Percentiles rank a stretch among this genome's conserved stretches.
phyloP scores from a whole-genome alignment of 35 echinoderm and acorn worm genomes.

The Eucidaris tribuloides region DNA sequence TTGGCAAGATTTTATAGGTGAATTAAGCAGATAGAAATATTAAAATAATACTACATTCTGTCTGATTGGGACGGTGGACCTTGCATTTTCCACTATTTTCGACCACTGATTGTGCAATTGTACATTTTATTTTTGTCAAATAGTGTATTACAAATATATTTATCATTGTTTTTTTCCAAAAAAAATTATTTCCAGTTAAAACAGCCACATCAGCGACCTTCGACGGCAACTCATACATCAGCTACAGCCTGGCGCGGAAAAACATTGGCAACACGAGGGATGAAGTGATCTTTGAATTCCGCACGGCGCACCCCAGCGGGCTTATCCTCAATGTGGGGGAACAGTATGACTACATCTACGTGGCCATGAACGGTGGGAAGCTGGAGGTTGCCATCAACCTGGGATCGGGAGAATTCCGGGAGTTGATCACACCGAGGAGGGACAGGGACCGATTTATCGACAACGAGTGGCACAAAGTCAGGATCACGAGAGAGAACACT shows the following conservation, averaged over 20 bases:
- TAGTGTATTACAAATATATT: too few species aligned
- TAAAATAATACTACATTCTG: too few species aligned
- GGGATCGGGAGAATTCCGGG: constrained; percentile 61
- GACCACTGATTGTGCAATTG: too few species aligned
- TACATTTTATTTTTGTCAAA: too few species aligned
- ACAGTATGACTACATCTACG: constrained; percentile 66
- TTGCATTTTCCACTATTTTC: too few species aligned
- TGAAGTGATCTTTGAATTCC: constrained; percentile 74
- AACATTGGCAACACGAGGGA: constrained; percentile 32
- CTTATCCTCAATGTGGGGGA: constrained; percentile 67
- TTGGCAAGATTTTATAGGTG: too few species aligned
- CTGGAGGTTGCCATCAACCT: constrained; percentile 76
- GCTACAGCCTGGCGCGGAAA: constrained; percentile 39
- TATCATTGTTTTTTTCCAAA: too few species aligned
- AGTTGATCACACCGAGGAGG: constrained; percentile 15
- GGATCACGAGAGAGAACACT: constrained; percentile 50
- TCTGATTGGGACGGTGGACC: too few species aligned
- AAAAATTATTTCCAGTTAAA: too few species aligned
- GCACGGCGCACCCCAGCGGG: constrained; percentile 63
- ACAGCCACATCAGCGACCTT: constrained; percentile 62
- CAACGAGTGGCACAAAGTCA: constrained; percentile 84
- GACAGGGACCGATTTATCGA: constrained; percentile 43
- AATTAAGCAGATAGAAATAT: too few species aligned
- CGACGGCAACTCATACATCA: constrained; percentile 74
- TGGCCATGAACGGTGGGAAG: constrained; percentile 47